Conservation (phyloP, 2,113 vertebrate genomes). For the Calyptomena viridis region DNA sequence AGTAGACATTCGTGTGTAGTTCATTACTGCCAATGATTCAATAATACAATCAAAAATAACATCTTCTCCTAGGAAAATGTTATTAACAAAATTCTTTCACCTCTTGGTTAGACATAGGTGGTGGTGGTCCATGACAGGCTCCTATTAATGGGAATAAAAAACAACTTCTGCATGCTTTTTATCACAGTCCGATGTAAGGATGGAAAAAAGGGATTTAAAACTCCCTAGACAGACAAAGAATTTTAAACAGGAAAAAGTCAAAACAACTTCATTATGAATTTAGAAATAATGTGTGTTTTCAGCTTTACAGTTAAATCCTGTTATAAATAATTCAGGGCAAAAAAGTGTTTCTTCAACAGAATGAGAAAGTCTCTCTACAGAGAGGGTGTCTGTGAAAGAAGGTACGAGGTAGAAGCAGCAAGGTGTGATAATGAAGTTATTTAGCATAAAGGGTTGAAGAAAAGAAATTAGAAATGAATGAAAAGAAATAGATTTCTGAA, state of each 20-base stretch:
- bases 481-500: not conserved
- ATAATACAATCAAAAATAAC: not conserved
- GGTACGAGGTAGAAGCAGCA: not conserved
- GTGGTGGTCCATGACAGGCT: not conserved
- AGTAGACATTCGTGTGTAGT: not conserved
- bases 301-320: not conserved
- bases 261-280: not conserved
- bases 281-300: not conserved
- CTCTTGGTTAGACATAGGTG: not conserved
- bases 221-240: not conserved
- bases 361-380: not conserved
- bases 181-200: not conserved
- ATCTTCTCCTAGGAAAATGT: not conserved
- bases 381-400: not conserved
- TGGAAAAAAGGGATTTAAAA: not conserved
- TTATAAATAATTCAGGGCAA: not conserved
- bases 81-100: not conserved
- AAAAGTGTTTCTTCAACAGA: not conserved
- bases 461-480: not conserved
- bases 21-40: not conserved
- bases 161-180: rapidly evolving
- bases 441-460: not conserved
- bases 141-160: not conserved
- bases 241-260: not conserved
- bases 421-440: not conserved